Conservation (phyloP, 2,113 vertebrate genomes). For the Typhlomys cinereus region DNA sequence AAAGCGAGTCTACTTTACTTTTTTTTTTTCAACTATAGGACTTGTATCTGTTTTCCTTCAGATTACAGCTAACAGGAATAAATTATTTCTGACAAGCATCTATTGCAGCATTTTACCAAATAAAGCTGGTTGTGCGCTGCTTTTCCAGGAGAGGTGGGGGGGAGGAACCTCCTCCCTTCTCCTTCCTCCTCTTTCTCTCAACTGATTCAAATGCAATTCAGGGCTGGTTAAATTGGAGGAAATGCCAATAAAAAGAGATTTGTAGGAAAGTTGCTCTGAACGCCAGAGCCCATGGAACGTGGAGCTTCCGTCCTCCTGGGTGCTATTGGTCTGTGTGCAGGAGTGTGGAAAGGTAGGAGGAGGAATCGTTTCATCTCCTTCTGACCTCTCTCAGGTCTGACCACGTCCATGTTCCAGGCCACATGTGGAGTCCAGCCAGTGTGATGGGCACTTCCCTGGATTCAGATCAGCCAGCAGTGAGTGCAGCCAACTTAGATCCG, state of each 20-base stretch:
- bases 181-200: slow-evolving; percentile 50
- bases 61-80: slow-evolving; percentile 86
- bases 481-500: background rate
- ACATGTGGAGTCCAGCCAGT: accelerated
- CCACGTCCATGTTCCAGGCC: background rate
- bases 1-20: slow-evolving; percentile 88
- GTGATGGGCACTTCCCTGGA: background rate
- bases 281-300: background rate
- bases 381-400: background rate
- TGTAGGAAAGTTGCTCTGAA: slow-evolving; percentile 54
- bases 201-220: slow-evolving; percentile 74
- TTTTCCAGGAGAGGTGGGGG: slow-evolving; percentile 42
- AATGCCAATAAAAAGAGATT: slow-evolving; percentile 69
- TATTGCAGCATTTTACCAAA: slow-evolving; percentile 83
- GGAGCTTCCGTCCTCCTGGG: slow-evolving; percentile 35
- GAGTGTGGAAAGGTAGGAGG: background rate
- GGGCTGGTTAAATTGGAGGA: slow-evolving; percentile 62
- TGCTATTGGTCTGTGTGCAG: background rate
- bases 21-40: slow-evolving; percentile 85
- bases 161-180: background rate
- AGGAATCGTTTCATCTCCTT: background rate
- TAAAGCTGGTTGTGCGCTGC: slow-evolving; percentile 77
- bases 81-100: slow-evolving; percentile 86
- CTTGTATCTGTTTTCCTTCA: slow-evolving; percentile 86
- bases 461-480: background rate